A percentile compares a stretch with the other conserved stretches of the same genome.
Conservation (phyloP, 2,888 invertebrate species). For the Timandra comae region DNA sequence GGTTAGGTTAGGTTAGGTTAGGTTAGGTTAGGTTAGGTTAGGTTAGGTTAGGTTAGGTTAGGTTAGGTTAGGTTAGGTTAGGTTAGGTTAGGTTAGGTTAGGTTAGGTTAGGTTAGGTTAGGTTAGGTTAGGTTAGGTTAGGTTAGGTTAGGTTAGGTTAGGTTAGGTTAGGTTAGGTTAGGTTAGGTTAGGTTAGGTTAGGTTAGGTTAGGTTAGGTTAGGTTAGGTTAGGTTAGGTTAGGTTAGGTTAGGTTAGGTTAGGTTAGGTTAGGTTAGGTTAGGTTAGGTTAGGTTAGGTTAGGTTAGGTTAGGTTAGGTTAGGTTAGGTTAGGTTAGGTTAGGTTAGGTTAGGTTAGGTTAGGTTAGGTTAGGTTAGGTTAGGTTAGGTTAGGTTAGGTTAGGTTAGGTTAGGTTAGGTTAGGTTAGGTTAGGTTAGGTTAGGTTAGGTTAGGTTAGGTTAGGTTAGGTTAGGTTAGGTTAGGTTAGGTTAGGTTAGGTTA, state of each 20-base stretch:
- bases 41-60: slow-evolving; percentile 8
- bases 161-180: slow-evolving; percentile 10
- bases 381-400: no score
- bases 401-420: no score
- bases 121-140: slow-evolving; percentile 12
- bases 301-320: slow-evolving; percentile 10
- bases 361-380: no score
- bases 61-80: slow-evolving; percentile 13
- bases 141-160: no score
- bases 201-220: slow-evolving; percentile 10
- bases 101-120: slow-evolving; percentile 13
- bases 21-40: slow-evolving; percentile 6
- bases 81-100: slow-evolving; percentile 13
- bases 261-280: slow-evolving; percentile 10
- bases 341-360: no score
- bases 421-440: no score
- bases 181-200: slow-evolving; percentile 10
- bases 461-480: no score
- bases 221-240: slow-evolving; percentile 7
- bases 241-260: slow-evolving; percentile 6
- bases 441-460: no score
- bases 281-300: slow-evolving; percentile 10
- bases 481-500: no score
- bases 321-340: no score
- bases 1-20: slow-evolving; percentile 9